Percentiles rank a stretch among this genome's conserved stretches.
These are phyloP conservation scores for Selenia dentaria DNA, from an alignment of 2,888 invertebrate species.

Conservation along the genomic window DNA sequence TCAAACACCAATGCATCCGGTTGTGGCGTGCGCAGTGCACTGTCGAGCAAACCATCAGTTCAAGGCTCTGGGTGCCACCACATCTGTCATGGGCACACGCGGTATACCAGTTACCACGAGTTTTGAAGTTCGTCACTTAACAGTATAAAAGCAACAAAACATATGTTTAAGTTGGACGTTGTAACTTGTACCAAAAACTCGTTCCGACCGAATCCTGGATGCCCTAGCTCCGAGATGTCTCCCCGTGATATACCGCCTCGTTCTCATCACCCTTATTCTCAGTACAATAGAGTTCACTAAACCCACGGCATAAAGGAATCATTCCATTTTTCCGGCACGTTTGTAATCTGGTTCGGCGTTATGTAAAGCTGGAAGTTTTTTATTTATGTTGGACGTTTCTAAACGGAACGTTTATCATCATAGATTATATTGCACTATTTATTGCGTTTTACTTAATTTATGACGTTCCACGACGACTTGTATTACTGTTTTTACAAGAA, in stretches of 20 bases:
- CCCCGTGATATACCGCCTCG: conserved; percentile 8
- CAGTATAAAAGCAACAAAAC: no score
- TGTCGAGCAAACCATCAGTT: no score
- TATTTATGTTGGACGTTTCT: not conserved
- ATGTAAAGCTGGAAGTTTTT: not conserved
- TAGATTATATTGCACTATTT: not conserved
- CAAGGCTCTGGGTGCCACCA: no score
- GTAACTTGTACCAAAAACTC: no score
- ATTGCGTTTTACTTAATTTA: not conserved
- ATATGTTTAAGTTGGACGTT: no score
- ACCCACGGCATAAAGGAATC: not conserved
- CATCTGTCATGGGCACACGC: no score
- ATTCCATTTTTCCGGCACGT: conserved; percentile 8
- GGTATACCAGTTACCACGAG: no score
- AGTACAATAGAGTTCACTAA: conserved; percentile 3
- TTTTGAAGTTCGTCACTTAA: no score
- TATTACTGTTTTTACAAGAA: no score
- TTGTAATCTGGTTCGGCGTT: conserved; percentile 12
- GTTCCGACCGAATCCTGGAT: not conserved
- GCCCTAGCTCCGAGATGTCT: conserved; percentile 18
- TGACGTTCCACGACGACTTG: no score
- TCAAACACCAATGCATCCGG: no score
- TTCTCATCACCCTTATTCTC: conserved; percentile 12
- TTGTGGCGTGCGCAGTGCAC: no score
- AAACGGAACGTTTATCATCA: not conserved